phyloP scores from a whole-genome alignment of 2,888 invertebrate species.

The Iphiclides podalirius region DNA sequence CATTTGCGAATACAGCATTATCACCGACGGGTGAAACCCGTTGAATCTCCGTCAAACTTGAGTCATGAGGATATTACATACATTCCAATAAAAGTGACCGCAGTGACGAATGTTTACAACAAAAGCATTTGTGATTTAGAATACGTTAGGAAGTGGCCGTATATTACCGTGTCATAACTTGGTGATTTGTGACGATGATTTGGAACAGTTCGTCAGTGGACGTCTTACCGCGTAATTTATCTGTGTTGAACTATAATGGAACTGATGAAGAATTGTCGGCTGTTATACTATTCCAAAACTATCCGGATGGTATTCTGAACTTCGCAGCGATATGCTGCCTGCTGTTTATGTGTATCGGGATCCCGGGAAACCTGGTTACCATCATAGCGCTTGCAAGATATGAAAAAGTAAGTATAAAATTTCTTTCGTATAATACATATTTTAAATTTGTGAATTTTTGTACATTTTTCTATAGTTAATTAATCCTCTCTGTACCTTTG shows the following conservation, averaged over 20 bases:
- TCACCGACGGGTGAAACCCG: conserved; percentile 47
- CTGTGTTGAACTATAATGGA: conserved; percentile 27
- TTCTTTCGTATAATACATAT: background rate
- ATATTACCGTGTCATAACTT: conserved; percentile 35
- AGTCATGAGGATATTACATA: conserved; percentile 61
- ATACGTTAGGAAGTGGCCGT: conserved; percentile 44
- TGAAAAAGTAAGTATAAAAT: conserved; percentile 82
- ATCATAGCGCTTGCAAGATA: conserved; percentile 86
- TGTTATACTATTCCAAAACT: conserved; percentile 82
- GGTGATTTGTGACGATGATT: conserved; percentile 31
- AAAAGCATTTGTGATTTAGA: conserved; percentile 52
- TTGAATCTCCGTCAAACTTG: conserved; percentile 42
- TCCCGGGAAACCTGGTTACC: conserved; percentile 89
- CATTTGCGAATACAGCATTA: conserved; percentile 36
- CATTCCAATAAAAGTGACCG: conserved; percentile 42
- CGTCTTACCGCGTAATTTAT: conserved; percentile 18
- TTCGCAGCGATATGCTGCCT: conserved; percentile 86
- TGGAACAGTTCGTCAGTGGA: conserved; percentile 7
- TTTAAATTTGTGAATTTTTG: too few relatives aligned
- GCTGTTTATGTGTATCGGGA: conserved; percentile 87
- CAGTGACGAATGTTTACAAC: conserved; percentile 40
- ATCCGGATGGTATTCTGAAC: conserved; percentile 82
- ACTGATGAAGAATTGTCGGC: conserved; percentile 51
- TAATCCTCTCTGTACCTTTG: too few relatives aligned
- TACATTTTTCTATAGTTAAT: too few relatives aligned